Base-by-base conservation (phyloP, 2,888 invertebrate species). In the Anarsia innoxiella region DNA sequence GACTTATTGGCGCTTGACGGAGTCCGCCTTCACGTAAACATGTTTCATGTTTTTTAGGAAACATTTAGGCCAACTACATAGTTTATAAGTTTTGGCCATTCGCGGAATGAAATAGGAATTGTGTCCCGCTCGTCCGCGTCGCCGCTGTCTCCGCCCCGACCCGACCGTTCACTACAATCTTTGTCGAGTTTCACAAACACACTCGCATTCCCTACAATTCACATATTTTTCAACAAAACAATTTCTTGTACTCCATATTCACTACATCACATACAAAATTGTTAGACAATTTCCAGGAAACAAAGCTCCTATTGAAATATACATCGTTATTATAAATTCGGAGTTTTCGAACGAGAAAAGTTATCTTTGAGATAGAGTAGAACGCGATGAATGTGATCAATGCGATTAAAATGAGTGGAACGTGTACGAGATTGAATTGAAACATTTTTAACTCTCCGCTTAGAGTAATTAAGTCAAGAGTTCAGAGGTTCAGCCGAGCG, bases 41-140 rank as follows among this genome's bases (percentile, higher is more conserved):
- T 67, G 72, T 60, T 63, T 54, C 61, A 66, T 69, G 68, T 69
- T 74, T 76, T 77, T 75, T 72, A 66, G 65, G 53, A 43, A 53
- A 50, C 56, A 60, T 64, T 64, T 63, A 62, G 59, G 63, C 58
- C 62, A 61, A 68, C 59, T 66, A 40, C 37, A 31, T 26, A 61
- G 60, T 64, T 66, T 56, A 58, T 58, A 63, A 66, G 59, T 67
- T 66, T 53, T 47, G 53, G 61, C 59, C 53, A 58, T 56, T 66
- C 56, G 56, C 53, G 58, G 57, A 59, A 66, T 61, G 48, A 59
- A 54, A 62, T 59, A 36, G 32, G 14, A 26, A 41, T 36, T 41
- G n/a, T 8, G 3, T 19, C 19, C 6, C 32, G 12, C 23, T 23
- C 23, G 23, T 12, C 5, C 23, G 23, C 12, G 13, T n/a, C 10